Base-by-base conservation (phyloP, 2,888 invertebrate genomes). In the Digitonthophagus gazella region DNA sequence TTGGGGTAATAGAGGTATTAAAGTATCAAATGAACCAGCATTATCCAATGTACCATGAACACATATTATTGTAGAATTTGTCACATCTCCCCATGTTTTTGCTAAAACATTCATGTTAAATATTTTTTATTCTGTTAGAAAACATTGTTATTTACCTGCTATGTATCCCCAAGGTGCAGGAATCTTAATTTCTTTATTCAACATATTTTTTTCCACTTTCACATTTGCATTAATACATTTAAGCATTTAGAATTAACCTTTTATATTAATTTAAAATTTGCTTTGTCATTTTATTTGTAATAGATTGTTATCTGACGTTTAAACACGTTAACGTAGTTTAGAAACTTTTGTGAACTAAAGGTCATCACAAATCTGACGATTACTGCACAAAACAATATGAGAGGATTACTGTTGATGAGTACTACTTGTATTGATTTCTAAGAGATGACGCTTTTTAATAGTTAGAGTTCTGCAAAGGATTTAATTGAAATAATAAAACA, bases 21-120 rank as follows among this genome's bases (percentile, higher is more conserved):
- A 76, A 0, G 84, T 82, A 69, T 89, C 84, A 78, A 88, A 90
- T 55, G 85, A 84, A 1, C 86, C 87, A 0, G 87, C 86, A 3
- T 89, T 88, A 77, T 90, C 90, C 74, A 85, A 80, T 69, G 82
- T 77, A 0, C 90, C 90, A 74, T 89, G 90, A 16, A 88, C 80
- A 2, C 86, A 83, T 16, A 90, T 77, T 6, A 89, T 84, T 0
- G 87, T 86, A 1, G 86, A 84, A 63, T 86, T 80, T 18, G 78
- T 77, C 74, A 84, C 83, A 69, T 86, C 80, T 0, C 90, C 90
- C 89, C 89, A 90, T 70, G 87, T 84, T 78, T 88, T 84, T 14
- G 86, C 89, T 89, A 65, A 16, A 66, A 68, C 64, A 66, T 18
- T 15, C 6, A 6, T 22, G 22, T 22, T 22, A 8, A 11, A 8